These are phyloP conservation scores for Ectemnius lituratus DNA, from an alignment of 2,888 invertebrate species.

Conservation along the genomic window DNA sequence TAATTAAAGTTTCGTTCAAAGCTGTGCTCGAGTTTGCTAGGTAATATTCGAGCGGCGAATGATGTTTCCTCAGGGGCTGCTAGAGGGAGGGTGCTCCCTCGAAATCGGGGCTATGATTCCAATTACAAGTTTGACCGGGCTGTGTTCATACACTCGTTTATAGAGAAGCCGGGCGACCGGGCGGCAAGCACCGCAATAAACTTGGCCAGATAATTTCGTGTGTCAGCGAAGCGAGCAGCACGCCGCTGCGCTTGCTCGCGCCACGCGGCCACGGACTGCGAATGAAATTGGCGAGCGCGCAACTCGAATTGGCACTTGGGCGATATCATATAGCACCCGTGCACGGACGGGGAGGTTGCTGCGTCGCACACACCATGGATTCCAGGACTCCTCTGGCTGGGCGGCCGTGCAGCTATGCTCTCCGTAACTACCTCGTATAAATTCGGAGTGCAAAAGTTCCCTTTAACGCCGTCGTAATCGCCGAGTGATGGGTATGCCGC, in stretches of 20 bases:
- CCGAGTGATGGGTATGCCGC: constrained; percentile 36
- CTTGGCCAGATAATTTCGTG: constrained; percentile 44
- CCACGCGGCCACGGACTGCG: constrained; percentile 28
- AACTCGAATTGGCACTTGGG: constrained; percentile 37
- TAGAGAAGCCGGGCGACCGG: neutral
- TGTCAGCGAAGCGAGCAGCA: constrained; percentile 15
- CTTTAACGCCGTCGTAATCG: constrained; percentile 35
- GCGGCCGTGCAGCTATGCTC: neutral
- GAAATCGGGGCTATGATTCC: constrained; percentile 13
- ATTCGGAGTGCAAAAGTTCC: constrained; percentile 33
- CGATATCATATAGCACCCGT: constrained; percentile 23
- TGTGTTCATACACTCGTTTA: constrained; percentile 21
- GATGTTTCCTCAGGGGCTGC: too few species aligned
- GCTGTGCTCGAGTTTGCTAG: too few species aligned
- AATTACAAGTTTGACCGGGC: constrained; percentile 41
- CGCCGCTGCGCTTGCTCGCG: neutral
- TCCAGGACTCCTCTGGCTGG: constrained; percentile 11
- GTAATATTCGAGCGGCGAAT: too few species aligned
- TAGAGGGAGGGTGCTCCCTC: too few species aligned
- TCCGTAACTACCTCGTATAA: constrained; percentile 31
- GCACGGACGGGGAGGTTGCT: neutral
- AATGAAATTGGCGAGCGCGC: constrained; percentile 33
- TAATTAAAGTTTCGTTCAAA: too few species aligned
- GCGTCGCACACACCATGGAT: neutral
- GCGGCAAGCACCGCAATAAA: constrained; percentile 16